A percentile compares a stretch with the other conserved stretches of the same genome.
These are phyloP conservation scores for Leucophenga maculata DNA, from an alignment of 2,888 invertebrate species.

Conservation along the genomic window DNA sequence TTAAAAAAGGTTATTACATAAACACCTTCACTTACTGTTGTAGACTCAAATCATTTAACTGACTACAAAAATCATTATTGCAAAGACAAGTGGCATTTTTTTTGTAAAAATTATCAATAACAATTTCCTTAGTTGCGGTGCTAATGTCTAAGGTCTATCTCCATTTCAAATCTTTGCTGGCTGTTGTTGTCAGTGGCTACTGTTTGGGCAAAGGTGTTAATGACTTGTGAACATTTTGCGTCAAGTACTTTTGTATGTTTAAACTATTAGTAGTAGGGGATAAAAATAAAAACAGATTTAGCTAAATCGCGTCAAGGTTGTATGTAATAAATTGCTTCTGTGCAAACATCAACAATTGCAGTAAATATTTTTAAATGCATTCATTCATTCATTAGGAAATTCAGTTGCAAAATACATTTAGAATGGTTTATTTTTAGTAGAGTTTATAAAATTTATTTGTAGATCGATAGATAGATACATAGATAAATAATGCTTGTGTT, in stretches of 20 bases:
- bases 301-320: not conserved
- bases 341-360: not conserved
- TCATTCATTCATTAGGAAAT: no score
- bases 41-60: not conserved
- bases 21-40: not conserved
- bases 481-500: no score
- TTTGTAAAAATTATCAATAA: not conserved
- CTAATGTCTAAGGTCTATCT: not conserved
- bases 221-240: not conserved
- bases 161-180: no score
- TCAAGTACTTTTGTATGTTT: no score
- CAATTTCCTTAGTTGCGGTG: not conserved
- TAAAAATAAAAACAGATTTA: not conserved
- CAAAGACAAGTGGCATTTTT: not conserved
- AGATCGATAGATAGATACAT: no score
- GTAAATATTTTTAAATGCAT: not conserved
- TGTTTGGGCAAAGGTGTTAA: constrained; percentile 1
- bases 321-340: not conserved
- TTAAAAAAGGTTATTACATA: not conserved
- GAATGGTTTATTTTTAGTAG: no score
- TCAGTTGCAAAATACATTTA: no score
- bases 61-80: not conserved
- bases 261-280: no score
- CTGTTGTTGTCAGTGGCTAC: no score
- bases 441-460: no score